A percentile compares a stretch with the other conserved stretches of the same genome.
Conservation (phyloP, 2,888 invertebrate genomes). For the Eupithecia dodoneata region DNA sequence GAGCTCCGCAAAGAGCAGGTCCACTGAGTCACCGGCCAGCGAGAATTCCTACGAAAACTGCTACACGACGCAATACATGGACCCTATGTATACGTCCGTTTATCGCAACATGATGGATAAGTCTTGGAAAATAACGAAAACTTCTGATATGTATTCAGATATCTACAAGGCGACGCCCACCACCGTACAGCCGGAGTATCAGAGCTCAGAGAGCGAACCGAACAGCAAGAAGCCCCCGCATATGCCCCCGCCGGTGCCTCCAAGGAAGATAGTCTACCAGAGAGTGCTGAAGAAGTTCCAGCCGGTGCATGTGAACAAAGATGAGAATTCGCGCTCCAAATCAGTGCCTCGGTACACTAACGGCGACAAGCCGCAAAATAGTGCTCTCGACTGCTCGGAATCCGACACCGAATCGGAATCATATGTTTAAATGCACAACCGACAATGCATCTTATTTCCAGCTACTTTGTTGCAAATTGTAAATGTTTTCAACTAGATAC, state of each 20-base stretch:
- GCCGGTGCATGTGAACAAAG: slow-evolving; percentile 86
- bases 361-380: slow-evolving; percentile 67
- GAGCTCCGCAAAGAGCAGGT: slow-evolving; percentile 73
- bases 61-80: slow-evolving; percentile 77
- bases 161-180: slow-evolving; percentile 82
- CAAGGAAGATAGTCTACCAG: slow-evolving; percentile 81
- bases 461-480: slow-evolving; percentile 16
- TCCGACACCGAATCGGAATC: slow-evolving; percentile 82
- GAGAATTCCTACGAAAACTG: slow-evolving; percentile 77
- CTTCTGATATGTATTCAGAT: slow-evolving; percentile 69
- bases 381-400: slow-evolving; percentile 76
- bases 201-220: slow-evolving; percentile 63
- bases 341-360: slow-evolving; percentile 78
- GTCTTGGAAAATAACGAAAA: slow-evolving; percentile 52
- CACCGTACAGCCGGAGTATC: slow-evolving; percentile 75
- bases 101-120: slow-evolving; percentile 60
- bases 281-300: slow-evolving; percentile 85
- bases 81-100: slow-evolving; percentile 77
- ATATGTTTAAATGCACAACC: slow-evolving; percentile 66
- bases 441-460: slow-evolving; percentile 28
- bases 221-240: slow-evolving; percentile 77
- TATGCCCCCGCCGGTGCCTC: slow-evolving; percentile 85
- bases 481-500: slow-evolving; percentile 45
- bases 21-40: slow-evolving; percentile 77
- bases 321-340: slow-evolving; percentile 79